Evolutionary conservation across 2,797 vertebrate species (phyloP).

Genomic region (Chanos chanos): DNA sequence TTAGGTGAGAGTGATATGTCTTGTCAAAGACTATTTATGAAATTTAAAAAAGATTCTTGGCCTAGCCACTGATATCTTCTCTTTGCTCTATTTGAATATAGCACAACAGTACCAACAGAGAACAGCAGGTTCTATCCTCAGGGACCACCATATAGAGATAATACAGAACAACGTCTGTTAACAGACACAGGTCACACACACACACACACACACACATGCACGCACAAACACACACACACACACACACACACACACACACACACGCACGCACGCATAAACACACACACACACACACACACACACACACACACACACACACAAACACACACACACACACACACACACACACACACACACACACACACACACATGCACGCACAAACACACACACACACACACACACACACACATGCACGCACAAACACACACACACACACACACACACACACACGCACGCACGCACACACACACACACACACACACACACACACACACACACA

Average conservation of each 20-base stretch:
- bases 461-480: conserved; percentile 28
- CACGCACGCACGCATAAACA: conserved; percentile 16
- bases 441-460: conserved; percentile 10
- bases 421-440: no score
- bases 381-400: conserved; percentile 19
- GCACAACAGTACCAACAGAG: background rate
- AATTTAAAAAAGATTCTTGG: no score
- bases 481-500: conserved; percentile 23
- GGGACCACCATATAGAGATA: background rate
- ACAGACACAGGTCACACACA: background rate
- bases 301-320: background rate
- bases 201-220: conserved; percentile 1
- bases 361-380: conserved; percentile 19
- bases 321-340: conserved; percentile 31
- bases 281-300: no score
- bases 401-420: no score
- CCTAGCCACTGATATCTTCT: no score
- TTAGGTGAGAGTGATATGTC: no score
- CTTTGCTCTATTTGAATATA: no score
- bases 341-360: background rate
- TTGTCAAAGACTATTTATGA: no score
- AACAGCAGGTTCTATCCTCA: background rate
- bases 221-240: conserved; percentile 32
- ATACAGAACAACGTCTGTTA: conserved; percentile 7
- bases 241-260: background rate